Base-by-base conservation (phyloP, 2,113 vertebrate species). In the Cyprinodon tularosa region DNA sequence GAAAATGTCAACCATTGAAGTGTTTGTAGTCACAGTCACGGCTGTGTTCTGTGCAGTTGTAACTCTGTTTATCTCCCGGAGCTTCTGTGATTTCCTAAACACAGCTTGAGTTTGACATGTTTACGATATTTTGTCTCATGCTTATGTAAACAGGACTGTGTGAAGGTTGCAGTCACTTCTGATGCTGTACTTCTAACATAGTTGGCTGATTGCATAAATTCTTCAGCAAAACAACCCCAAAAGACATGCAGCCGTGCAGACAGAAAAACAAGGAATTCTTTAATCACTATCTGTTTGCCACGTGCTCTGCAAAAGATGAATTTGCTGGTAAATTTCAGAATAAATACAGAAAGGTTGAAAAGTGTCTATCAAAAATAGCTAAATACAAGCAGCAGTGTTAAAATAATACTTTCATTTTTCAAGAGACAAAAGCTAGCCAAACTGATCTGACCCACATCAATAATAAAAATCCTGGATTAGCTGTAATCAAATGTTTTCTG, bases 21-120 rank as follows among this genome's bases (percentile, higher is more conserved):
- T 69, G 64, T 73, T 68, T 72, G 7, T 74, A 44, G 53, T 71
- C 74, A 4, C 47, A 76, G 61, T 74, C 66, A 86, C 78, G 44
- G 40, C 45, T 65, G 3, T 62, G 77, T 78, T 63, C 47, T 62
- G 0, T 59, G 65, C 39, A 29, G 45, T 40, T 70, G 50, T 37
- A 68, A 40, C 47, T 53, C 57, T 45, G 22, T 69, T 82, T 40
- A 63, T 48, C 63, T 77, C 42, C 14, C 37, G 48, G 53, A 63
- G 63, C 36, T 68, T 76, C 62, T 76, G 70, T 75, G 59, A 67
- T 70, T 77, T 82, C 22, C 29, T 53, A 71, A 75, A 76, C 60
- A 64, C 63, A 60, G 64, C 39, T 40, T 74, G 45, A 72, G 40
- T 68, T 42, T 83, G 69, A 75, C 37, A 20, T 66, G 61, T 81